Conservation (phyloP, 2,797 vertebrate genomes). For the Etheostoma perlongum region DNA sequence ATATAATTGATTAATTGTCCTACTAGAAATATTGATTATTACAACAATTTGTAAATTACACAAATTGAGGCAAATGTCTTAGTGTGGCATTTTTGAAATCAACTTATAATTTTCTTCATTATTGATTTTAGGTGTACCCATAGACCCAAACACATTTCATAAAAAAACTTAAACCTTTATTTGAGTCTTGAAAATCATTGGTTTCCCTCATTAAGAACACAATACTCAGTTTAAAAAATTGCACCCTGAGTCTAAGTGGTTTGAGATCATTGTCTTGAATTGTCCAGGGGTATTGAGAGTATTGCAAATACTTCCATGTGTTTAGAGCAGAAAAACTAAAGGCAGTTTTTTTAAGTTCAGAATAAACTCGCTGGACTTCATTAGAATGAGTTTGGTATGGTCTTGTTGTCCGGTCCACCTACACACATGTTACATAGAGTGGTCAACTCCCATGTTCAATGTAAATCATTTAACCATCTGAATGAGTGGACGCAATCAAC, state of each 20-base stretch:
- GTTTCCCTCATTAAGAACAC: too few relatives aligned
- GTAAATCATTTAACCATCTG: constrained; percentile 55
- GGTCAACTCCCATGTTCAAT: constrained; percentile 29
- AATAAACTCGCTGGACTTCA: too few relatives aligned
- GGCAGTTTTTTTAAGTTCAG: too few relatives aligned
- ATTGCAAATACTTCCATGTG: too few relatives aligned
- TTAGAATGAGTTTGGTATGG: too few relatives aligned
- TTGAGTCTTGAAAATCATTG: too few relatives aligned
- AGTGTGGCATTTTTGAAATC: neutral
- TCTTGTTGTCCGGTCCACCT: neutral
- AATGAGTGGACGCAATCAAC: constrained; percentile 57
- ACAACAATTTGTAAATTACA: constrained; percentile 5
- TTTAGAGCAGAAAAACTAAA: too few relatives aligned
- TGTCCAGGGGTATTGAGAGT: too few relatives aligned
- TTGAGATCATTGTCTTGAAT: too few relatives aligned
- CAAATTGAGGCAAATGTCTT: neutral
- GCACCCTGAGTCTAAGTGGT: too few relatives aligned
- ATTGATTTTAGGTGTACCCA: neutral
- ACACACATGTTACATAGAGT: too few relatives aligned
- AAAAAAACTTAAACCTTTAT: neutral
- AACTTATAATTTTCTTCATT: neutral
- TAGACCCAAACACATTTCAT: constrained; percentile 4
- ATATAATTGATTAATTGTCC: constrained; percentile 9
- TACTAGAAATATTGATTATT: constrained; percentile 13
- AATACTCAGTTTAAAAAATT: too few relatives aligned